These are phyloP conservation scores for Notamacropus eugenii DNA, from an alignment of 2,797 vertebrate genomes.

Conservation along the genomic window DNA sequence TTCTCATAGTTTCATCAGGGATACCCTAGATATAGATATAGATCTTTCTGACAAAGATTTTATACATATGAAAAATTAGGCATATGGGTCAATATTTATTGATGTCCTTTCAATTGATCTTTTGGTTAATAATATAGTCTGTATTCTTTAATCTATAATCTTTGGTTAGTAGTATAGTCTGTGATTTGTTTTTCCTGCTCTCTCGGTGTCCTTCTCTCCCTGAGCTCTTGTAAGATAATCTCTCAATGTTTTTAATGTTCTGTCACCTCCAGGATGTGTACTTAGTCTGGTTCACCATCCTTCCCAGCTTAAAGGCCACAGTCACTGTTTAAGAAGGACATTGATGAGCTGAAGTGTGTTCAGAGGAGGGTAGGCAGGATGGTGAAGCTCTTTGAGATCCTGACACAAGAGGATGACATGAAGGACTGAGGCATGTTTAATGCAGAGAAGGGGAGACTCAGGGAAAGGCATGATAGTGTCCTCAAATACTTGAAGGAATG, in stretches of 20 bases:
- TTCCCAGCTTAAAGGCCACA: background rate
- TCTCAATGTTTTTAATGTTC: background rate
- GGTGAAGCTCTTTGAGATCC: background rate
- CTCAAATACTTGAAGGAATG: background rate
- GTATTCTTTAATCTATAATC: background rate
- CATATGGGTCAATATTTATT: background rate
- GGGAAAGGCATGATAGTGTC: background rate
- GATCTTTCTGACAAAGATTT: background rate
- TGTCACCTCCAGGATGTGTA: background rate
- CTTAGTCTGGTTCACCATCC: background rate
- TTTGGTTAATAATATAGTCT: background rate
- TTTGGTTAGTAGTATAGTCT: background rate
- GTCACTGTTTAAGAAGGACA: background rate
- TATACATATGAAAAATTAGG: background rate
- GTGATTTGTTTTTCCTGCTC: background rate
- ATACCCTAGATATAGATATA: background rate
- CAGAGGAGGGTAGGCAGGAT: background rate
- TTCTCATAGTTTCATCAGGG: background rate
- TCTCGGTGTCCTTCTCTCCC: background rate
- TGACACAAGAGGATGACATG: background rate
- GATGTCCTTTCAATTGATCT: background rate
- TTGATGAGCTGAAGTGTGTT: background rate
- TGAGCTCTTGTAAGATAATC: background rate
- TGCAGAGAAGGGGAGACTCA: background rate
- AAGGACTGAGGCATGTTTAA: background rate